Percentiles rank a stretch among this genome's conserved stretches.
phyloP scores from a whole-genome alignment of 2,888 invertebrate genomes.

The Electrophaes corylata region DNA sequence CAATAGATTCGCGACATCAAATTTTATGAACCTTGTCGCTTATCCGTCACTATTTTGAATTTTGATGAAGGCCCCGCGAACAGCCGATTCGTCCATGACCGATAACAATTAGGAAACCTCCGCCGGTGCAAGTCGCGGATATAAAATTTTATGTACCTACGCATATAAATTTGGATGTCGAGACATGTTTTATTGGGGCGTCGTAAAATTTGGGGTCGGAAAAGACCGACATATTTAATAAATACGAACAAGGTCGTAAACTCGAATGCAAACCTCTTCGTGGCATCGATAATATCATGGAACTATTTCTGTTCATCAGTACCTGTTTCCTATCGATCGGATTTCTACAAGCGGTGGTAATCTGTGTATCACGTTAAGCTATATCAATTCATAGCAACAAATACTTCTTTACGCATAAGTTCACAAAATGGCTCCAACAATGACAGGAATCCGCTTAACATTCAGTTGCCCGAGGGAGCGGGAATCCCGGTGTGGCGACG shows the following conservation, averaged over 20 bases:
- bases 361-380: slow-evolving; percentile 16
- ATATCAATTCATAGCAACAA: slow-evolving; percentile 35
- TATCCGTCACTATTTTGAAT: slow-evolving; percentile 56
- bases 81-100: slow-evolving; percentile 71
- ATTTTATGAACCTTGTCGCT: slow-evolving; percentile 52
- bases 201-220: slow-evolving; percentile 83
- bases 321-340: slow-evolving; percentile 43
- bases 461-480: slow-evolving; percentile 58
- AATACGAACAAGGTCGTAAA: slow-evolving; percentile 83
- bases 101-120: slow-evolving; percentile 79
- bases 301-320: slow-evolving; percentile 66
- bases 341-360: slow-evolving; percentile 18
- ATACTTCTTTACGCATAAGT: slow-evolving; percentile 49
- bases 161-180: slow-evolving; percentile 83
- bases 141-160: slow-evolving; percentile 81
- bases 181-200: slow-evolving; percentile 82
- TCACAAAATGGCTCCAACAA: slow-evolving; percentile 65
- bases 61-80: slow-evolving; percentile 57
- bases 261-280: slow-evolving; percentile 76
- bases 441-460: slow-evolving; percentile 68
- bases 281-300: slow-evolving; percentile 73
- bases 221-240: slow-evolving; percentile 83
- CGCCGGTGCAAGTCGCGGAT: slow-evolving; percentile 77
- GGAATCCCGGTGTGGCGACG: slow-evolving; percentile 62
- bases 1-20: slow-evolving; percentile 46